Base-by-base conservation (phyloP, 2,113 vertebrate genomes). In the Heterochromis multidens region DNA sequence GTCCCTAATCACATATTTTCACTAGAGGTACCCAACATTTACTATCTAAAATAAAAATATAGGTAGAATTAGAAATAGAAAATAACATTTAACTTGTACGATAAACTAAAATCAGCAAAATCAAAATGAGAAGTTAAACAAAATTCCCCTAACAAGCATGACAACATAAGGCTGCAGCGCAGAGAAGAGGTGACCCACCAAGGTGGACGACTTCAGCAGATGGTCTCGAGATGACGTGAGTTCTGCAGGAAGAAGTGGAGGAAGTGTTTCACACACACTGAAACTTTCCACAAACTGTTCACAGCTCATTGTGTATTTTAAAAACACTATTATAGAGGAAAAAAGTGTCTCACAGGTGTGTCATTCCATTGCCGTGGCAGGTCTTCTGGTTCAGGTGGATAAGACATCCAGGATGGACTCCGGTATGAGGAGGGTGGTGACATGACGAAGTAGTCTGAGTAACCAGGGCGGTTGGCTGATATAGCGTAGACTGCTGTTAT, bases 401-500 rank as follows among this genome's bases (percentile, higher is more conserved):
- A 99, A 76, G 98, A 97, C 97, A 99, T 98, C 99, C 99, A 99
- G 85, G 97, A 97, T 13, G 98, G 98, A 91, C 95, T 99, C 40
- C 98, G 96, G 92, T 99, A 99, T 1, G 98, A 98, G 0, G 97
- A 96, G 17, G 98, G 97, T 4, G 98, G 97, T 0, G 98, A 97
- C 61, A 98, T 97, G 94, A 99, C 97, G 9, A 97, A 98, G 95
- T 99, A 99, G 92, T 98, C 98, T 0, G 98, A 97, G 95, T 98
- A 99, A 61, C 97, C 98, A 1, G 98, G 97, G 88, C 97, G 96
- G 94, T 97, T 99, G 93, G 98, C 98, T 85, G 98, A 99, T 93
- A 99, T 99, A 89, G 99, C 98, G 81, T 99, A 99, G 85, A 99
- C 98, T 12, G 98, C 98, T 81, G 99, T 98, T 83, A 99, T 98